Evolutionary conservation across 1,140 invertebrate species (phyloP).

Genomic region (Chrysomallon squamiferum): DNA sequence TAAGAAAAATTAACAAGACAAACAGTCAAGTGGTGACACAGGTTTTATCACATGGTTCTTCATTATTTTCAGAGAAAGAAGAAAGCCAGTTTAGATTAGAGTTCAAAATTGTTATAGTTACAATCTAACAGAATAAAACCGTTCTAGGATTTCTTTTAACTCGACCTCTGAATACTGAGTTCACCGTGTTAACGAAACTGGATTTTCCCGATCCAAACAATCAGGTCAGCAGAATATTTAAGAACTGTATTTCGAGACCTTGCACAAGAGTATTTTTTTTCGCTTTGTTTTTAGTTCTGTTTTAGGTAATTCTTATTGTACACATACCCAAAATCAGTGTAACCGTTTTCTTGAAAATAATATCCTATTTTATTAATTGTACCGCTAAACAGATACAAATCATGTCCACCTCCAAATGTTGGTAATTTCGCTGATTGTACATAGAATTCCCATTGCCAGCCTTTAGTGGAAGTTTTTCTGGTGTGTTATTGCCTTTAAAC

Average conservation of each 20-base stretch:
- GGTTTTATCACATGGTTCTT: no score
- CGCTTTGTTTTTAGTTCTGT: constrained; percentile 1
- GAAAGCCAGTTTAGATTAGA: no score
- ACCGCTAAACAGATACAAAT: neutral
- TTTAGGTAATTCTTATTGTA: constrained; percentile 10
- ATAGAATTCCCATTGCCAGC: neutral
- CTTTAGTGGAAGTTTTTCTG: constrained; percentile 1
- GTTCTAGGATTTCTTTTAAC: constrained; percentile 12
- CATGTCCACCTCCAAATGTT: constrained; percentile 22
- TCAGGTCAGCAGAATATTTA: constrained; percentile 22
- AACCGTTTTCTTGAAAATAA: neutral
- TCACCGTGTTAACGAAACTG: constrained; percentile 29
- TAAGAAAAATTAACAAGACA: no score
- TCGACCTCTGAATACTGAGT: constrained; percentile 20
- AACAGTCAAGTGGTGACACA: no score
- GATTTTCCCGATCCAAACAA: constrained; percentile 29
- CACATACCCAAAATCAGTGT: neutral
- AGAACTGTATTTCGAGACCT: constrained; percentile 5
- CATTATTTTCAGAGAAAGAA: no score
- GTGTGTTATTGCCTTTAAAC: neutral
- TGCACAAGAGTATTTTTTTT: neutral
- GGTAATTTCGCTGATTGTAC: constrained; percentile 9
- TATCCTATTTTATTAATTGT: neutral
- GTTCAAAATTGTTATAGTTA: no score
- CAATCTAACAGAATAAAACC: no score